Percentiles rank a stretch among this genome's conserved stretches.
phyloP scores from a whole-genome alignment of 1,140 invertebrate species.

The Diorhabda carinulata region DNA sequence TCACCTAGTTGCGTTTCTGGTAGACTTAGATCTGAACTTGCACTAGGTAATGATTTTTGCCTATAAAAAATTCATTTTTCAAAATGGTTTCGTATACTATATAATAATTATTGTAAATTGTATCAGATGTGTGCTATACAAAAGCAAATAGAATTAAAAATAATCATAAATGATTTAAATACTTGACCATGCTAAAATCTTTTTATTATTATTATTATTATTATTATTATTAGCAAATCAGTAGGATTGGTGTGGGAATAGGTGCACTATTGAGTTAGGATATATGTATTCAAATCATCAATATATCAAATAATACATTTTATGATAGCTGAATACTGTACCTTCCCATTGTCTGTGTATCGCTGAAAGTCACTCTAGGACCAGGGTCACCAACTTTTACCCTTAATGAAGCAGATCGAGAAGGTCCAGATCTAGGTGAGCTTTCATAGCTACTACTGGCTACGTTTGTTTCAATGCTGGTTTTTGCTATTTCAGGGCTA shows the following conservation, averaged over 20 bases:
- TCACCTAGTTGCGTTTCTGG: constrained; percentile 55
- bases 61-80: constrained; percentile 35
- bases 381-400: constrained; percentile 51
- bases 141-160: too few relatives aligned
- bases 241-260: too few relatives aligned
- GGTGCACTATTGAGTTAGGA: too few relatives aligned
- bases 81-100: too few relatives aligned
- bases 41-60: constrained; percentile 68
- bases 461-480: constrained; percentile 43
- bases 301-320: too few relatives aligned
- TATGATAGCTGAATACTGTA: constrained; percentile 27
- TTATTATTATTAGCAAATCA: too few relatives aligned
- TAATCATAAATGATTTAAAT: too few relatives aligned
- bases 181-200: too few relatives aligned
- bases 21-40: constrained; percentile 63
- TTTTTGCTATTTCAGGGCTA: constrained; percentile 51
- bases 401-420: constrained; percentile 68
- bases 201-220: too few relatives aligned
- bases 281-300: too few relatives aligned
- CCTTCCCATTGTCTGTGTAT: constrained; percentile 57
- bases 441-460: constrained; percentile 59
- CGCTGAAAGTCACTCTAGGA: constrained; percentile 61
- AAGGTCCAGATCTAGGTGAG: constrained; percentile 66
- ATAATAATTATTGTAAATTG: too few relatives aligned
- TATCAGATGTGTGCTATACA: too few relatives aligned